Conservation (phyloP, 2,888 invertebrate genomes). For the Nematopogon swammerdamellus region DNA sequence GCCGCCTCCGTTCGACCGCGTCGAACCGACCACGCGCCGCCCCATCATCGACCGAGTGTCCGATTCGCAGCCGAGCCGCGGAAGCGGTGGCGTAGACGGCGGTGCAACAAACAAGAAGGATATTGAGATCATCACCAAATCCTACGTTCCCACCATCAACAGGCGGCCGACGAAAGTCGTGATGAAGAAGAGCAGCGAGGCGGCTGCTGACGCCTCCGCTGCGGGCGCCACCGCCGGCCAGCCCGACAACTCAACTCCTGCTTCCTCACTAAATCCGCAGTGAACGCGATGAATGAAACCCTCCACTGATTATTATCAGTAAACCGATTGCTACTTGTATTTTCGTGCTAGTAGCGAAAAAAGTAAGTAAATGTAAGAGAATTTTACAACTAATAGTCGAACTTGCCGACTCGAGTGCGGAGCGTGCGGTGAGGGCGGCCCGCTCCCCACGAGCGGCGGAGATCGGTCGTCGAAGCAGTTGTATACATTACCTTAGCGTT, state of each 20-base stretch:
- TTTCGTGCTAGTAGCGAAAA: too few relatives aligned
- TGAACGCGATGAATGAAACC: too few relatives aligned
- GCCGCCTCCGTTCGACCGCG: constrained; percentile 33
- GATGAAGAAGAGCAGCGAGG: constrained; percentile 24
- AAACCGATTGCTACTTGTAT: too few relatives aligned
- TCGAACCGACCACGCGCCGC: constrained; percentile 38
- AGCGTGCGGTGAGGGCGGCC: too few relatives aligned
- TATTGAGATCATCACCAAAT: constrained; percentile 40
- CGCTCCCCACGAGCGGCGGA: too few relatives aligned
- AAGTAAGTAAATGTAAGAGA: too few relatives aligned
- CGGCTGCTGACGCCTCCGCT: constrained; percentile 12
- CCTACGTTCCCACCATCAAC: constrained; percentile 38
- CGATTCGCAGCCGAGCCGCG: constrained; percentile 20
- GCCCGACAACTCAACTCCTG: constrained; percentile 15
- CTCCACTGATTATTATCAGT: too few relatives aligned
- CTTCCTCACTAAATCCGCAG: neutral
- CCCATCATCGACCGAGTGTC: constrained; percentile 45
- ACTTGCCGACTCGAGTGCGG: too few relatives aligned
- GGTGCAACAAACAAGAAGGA: constrained; percentile 31
- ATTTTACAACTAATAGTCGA: too few relatives aligned
- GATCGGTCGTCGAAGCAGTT: too few relatives aligned
- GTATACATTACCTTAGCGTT: too few relatives aligned
- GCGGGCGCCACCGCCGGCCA: constrained; percentile 14
- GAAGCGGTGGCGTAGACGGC: too few relatives aligned
- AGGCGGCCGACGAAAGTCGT: constrained; percentile 40